Evolutionary conservation across 2,797 vertebrate genomes (phyloP).

Genomic region (Fratercula arctica): DNA sequence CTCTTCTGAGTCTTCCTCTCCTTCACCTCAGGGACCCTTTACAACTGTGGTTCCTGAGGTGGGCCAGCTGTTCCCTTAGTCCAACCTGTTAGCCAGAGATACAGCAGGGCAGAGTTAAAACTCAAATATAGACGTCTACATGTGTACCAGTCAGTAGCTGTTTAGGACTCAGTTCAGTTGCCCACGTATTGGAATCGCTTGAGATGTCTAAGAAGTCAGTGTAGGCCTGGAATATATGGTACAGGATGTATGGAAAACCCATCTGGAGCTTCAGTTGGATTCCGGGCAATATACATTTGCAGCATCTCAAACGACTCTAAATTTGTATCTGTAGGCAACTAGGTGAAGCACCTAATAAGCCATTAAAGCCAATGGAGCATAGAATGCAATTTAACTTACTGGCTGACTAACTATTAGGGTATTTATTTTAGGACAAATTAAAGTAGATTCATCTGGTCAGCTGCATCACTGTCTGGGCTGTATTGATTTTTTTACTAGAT

Average conservation of each 20-base stretch:
- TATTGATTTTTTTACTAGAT: not conserved
- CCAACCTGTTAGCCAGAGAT: not conserved
- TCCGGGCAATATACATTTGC: not conserved
- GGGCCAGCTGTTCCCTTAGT: not conserved
- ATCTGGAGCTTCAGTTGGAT: not conserved
- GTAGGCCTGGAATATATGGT: not conserved
- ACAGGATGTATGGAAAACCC: not conserved
- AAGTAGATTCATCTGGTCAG: not conserved
- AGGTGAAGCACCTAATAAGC: slow-evolving; percentile 10
- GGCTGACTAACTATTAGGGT: not conserved
- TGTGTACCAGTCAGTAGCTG: not conserved
- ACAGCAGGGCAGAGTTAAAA: not conserved
- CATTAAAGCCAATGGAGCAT: not conserved
- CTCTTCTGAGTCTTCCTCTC: not conserved
- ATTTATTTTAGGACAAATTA: slow-evolving; percentile 3
- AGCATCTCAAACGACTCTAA: not conserved
- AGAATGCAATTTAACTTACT: slow-evolving; percentile 26
- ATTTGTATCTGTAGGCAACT: not conserved
- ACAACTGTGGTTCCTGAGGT: not conserved
- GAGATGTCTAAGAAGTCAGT: not conserved
- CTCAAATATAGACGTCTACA: not conserved
- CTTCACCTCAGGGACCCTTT: not conserved
- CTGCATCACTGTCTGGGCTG: not conserved
- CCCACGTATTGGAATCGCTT: not conserved
- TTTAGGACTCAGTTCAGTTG: not conserved